Evolutionary conservation across 1,140 invertebrate genomes (phyloP), one percentile per base, ranked within the genome.

Genomic region (Ruditapes philippinarum): DNA sequence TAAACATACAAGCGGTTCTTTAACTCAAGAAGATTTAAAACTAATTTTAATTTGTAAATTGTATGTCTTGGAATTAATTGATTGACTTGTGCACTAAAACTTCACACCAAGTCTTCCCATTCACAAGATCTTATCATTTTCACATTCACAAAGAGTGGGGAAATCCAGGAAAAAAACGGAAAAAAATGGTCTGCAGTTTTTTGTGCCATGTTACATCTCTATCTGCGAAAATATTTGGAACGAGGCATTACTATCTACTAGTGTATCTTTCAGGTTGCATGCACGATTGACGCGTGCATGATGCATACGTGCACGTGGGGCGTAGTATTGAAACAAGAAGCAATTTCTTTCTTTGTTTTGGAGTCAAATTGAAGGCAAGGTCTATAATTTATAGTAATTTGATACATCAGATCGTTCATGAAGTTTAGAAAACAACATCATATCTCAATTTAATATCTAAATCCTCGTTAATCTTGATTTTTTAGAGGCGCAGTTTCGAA

Each of bases 211-310:
- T n/a, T n/a, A n/a, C n/a, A n/a, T n/a, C n/a, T n/a, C n/a, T 74
- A 74, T 74, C 70, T 74, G 19, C 36, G 38, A 25, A 42, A 62
- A 62, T 42, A 74, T 74, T 74, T 49, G 40, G 40, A 74, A 74
- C 70, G 70, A 74, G 25, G 40, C 70, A 40, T 74, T 14, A 45
- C 70, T 74, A 74, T 74, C 70, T 40, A 42, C n/a, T 3, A 74
- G 70, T 40, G 38, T 74, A 74, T 74, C 70, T 40, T 74, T 74
- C 70, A 42, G 70, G 70, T 74, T 74, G 22, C 25, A 74, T 25
- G 70, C 70, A 74, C 70, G 70, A 74, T 28, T 74, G 40, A 28
- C 25, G 40, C 70, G 70, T 74, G 70, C 70, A 74, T 49, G 40
- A n/a, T 74, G 70, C 70, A 74, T 12, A 40, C 40, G 25, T 74